Evolutionary conservation across 37 sponge, comb jelly and placozoan genomes (phyloP), one percentile per base, ranked within the genome.

Genomic region (Diacarnus erythraeanus): DNA sequence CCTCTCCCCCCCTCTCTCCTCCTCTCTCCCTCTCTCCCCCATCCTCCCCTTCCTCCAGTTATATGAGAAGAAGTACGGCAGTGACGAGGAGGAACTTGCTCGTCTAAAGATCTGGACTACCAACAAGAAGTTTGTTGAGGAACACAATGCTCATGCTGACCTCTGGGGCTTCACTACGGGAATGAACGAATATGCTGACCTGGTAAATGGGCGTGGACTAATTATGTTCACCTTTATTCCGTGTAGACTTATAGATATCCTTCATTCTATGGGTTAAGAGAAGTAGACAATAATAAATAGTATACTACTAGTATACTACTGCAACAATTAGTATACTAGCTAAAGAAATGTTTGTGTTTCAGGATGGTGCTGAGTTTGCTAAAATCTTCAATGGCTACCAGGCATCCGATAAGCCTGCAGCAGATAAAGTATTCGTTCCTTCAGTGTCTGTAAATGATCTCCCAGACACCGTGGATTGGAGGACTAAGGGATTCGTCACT

Each of bases 391-490:
- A 90, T 56, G 91, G 87, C 41, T 68, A 56, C 23, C 61, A 22
- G 3, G 15, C 44, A 15, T 2, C 74, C 2, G 57, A 74, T 20
- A 47, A 35, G 20, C 22, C n/a, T 17, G 5, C 34, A 1, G 51
- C 6, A 6, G 36, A 29, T 2, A 8, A 2, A 26, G 35, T 35
- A 1, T 74, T 56, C 27, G 57, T 54, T 5, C 57, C 74, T 8
- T 26, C 54, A 20, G 57, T 54, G 20, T 54, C 74, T 54, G 74
- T 74, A 0, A 57, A 12, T 1, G 74, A 74, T 29, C 43, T 86
- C 9, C 84, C 94, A 1, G 72, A 18, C 71, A 77, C 73, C 8
- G 85, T 90, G 60, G 94, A 94, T 70, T 94, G 94, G 94, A 75
- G 90, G 39, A 43, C 72, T 1, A 87, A 87, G 82, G 88, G 88